phyloP scores from a whole-genome alignment of 2,888 invertebrate species.

The Nasonovia ribisnigri region DNA sequence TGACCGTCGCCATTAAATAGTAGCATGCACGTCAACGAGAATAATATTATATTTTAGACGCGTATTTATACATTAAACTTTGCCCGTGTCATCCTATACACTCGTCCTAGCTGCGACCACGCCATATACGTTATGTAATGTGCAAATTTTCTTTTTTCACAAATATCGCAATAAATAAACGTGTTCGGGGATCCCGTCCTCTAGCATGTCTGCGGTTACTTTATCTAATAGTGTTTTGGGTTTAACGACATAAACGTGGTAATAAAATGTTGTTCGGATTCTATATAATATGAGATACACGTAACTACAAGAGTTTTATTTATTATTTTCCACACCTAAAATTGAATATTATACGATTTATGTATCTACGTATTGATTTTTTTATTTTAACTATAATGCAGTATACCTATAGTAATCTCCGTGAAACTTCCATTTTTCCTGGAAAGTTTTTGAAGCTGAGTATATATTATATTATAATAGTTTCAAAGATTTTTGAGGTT shows the following conservation, averaged over 20 bases:
- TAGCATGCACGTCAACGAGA: not conserved
- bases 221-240: not conserved
- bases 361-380: not conserved
- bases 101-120: not conserved
- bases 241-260: not conserved
- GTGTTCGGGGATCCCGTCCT: not conserved
- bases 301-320: not conserved
- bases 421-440: not conserved
- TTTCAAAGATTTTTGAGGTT: not conserved
- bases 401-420: not conserved
- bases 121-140: not conserved
- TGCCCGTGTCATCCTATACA: not conserved
- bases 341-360: not conserved
- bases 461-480: not conserved
- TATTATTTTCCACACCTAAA: constrained; percentile 9
- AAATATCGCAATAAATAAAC: constrained; percentile 7
- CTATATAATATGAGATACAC: not conserved
- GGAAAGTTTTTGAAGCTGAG: not conserved
- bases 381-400: not conserved
- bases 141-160: not conserved
- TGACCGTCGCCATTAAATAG: not conserved
- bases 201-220: not conserved
- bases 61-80: not conserved
- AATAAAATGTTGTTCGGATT: constrained; percentile 19
- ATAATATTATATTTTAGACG: not conserved